Evolutionary conservation across 2,888 invertebrate genomes (phyloP).

Genomic region (Stegana nigrithorax): DNA sequence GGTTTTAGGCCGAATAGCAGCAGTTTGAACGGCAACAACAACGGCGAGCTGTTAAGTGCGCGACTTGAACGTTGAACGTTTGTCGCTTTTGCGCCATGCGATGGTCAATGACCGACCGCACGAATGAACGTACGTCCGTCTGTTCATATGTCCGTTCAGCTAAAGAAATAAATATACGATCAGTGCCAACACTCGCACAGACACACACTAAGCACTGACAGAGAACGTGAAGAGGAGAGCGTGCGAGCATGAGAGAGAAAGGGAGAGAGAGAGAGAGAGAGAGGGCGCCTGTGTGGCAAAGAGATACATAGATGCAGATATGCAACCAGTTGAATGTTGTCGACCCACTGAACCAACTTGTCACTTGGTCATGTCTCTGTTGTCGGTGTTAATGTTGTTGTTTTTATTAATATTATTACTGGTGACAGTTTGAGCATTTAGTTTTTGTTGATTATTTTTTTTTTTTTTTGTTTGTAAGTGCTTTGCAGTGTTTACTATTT

Average conservation of each 20-base stretch:
- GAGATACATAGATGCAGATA: constrained; percentile 7
- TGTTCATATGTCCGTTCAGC: constrained; percentile 4
- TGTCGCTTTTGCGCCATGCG: not conserved
- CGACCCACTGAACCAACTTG: constrained; percentile 57
- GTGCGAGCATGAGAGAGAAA: not conserved
- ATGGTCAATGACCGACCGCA: constrained; percentile 49
- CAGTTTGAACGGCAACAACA: not conserved
- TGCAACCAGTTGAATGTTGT: constrained; percentile 48
- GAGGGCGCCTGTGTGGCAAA: constrained; percentile 1
- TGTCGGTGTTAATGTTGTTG: not conserved
- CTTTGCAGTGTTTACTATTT: too few relatives aligned
- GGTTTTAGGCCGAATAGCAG: constrained; percentile 45
- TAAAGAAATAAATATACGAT: not conserved
- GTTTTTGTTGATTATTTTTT: too few relatives aligned
- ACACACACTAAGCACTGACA: not conserved
- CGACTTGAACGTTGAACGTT: too few relatives aligned
- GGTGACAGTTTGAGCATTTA: too few relatives aligned
- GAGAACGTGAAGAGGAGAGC: not conserved
- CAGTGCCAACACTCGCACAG: too few relatives aligned
- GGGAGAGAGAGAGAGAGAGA: too few relatives aligned
- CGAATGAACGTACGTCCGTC: constrained; percentile 11
- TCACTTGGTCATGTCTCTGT: constrained; percentile 47
- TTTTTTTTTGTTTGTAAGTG: too few relatives aligned
- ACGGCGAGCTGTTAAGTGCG: too few relatives aligned
- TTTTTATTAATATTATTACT: constrained; percentile 19